Evolutionary conservation across 2,888 invertebrate genomes (phyloP).

Genomic region (Dorcus parallelipipedus): DNA sequence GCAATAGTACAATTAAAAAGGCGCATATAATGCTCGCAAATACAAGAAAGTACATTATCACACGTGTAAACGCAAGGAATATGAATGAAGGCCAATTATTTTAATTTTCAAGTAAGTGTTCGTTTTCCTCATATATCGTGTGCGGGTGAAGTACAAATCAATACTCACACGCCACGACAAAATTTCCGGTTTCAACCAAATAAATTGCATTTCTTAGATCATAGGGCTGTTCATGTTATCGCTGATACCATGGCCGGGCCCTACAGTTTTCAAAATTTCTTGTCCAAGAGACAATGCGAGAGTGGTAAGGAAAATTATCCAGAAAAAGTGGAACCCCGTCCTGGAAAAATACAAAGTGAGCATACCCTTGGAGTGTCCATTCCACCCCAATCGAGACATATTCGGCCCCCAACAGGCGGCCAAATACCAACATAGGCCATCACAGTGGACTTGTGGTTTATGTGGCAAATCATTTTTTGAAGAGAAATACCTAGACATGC

Average conservation of each 20-base stretch:
- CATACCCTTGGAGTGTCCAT: slow-evolving; percentile 84
- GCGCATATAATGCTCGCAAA: not conserved
- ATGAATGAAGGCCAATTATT: slow-evolving; percentile 89
- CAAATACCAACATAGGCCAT: slow-evolving; percentile 79
- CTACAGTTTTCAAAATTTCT: slow-evolving; percentile 80
- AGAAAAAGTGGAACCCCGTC: slow-evolving; percentile 89
- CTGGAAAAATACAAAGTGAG: slow-evolving; percentile 85
- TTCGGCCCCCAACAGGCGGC: slow-evolving; percentile 84
- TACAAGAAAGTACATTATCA: not conserved
- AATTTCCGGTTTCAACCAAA: not conserved
- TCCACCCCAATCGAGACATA: slow-evolving; percentile 83
- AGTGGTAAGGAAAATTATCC: slow-evolving; percentile 81
- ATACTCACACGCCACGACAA: not conserved
- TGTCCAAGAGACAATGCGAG: slow-evolving; percentile 87
- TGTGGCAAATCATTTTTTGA: slow-evolving; percentile 91
- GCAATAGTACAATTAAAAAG: not conserved
- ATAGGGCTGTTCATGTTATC: slow-evolving; percentile 76
- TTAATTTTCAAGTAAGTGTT: slow-evolving; percentile 76
- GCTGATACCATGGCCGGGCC: slow-evolving; percentile 85
- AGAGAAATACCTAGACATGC: slow-evolving; percentile 80
- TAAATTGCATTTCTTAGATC: slow-evolving; percentile 54
- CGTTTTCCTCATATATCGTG: slow-evolving; percentile 16
- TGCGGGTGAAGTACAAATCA: not conserved
- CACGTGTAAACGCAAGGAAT: slow-evolving; percentile 48
- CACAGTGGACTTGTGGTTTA: slow-evolving; percentile 87